Percentiles rank a stretch among this genome's conserved stretches.
Evolutionary conservation across 2,113 vertebrate genomes (phyloP).

Genomic region (Lophius piscatorius): DNA sequence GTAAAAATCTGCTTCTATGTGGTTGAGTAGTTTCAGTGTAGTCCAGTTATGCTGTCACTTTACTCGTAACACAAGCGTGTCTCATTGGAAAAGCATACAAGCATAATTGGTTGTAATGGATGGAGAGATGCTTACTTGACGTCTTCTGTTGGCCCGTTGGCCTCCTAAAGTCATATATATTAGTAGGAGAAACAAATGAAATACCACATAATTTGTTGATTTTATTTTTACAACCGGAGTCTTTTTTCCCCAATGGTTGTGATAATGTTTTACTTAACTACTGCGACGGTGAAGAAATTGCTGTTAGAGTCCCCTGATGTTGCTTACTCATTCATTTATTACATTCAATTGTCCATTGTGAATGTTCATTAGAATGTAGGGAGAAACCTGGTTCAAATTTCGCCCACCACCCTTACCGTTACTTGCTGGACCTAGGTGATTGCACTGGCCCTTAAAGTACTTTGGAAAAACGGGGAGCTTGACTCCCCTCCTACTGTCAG

Average conservation of each 20-base stretch:
- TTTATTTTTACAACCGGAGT: slow-evolving; percentile 2
- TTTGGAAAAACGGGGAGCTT: too few species aligned
- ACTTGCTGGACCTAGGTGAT: background rate
- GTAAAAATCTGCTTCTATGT: background rate
- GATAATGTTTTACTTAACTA: slow-evolving; percentile 32
- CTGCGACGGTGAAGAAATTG: slow-evolving; percentile 35
- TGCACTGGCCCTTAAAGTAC: too few species aligned
- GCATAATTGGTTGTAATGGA: slow-evolving; percentile 49
- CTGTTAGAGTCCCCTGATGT: background rate
- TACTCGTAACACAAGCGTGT: slow-evolving; percentile 14
- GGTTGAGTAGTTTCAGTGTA: slow-evolving; percentile 17
- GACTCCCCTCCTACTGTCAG: too few species aligned
- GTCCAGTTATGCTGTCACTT: slow-evolving; percentile 15
- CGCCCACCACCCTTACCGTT: background rate
- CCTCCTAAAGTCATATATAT: slow-evolving; percentile 18
- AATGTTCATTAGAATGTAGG: slow-evolving; percentile 4
- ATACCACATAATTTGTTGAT: background rate
- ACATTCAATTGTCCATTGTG: background rate
- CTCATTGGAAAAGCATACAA: slow-evolving; percentile 49
- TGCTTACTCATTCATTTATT: background rate
- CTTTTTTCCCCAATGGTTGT: slow-evolving; percentile 5
- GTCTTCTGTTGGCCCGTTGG: slow-evolving; percentile 8
- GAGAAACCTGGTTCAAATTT: slow-evolving; percentile 3
- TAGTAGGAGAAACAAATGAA: slow-evolving; percentile 19
- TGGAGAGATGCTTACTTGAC: slow-evolving; percentile 51